phyloP scores from a whole-genome alignment of 2,888 invertebrate species.

The Eugnorisma glareosa region DNA sequence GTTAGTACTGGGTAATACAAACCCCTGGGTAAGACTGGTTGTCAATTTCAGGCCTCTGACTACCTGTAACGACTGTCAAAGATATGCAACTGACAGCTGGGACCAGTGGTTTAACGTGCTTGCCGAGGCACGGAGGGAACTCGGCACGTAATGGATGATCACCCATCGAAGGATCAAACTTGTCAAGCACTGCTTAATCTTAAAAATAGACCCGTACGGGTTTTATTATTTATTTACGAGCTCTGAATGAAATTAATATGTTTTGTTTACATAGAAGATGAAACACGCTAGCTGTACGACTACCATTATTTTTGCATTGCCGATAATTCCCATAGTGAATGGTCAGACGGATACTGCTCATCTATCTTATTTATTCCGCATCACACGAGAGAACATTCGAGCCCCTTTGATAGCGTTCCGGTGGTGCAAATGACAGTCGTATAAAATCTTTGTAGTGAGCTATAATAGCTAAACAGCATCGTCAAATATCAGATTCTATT shows the following conservation, averaged over 20 bases:
- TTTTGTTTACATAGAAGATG: background rate
- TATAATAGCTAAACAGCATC: constrained; percentile 58
- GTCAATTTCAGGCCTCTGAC: background rate
- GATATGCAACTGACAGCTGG: background rate
- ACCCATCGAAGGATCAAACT: background rate
- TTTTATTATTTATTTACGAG: background rate
- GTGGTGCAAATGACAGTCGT: constrained; percentile 42
- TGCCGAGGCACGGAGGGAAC: background rate
- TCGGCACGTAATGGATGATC: background rate
- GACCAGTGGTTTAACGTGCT: background rate
- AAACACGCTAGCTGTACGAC: background rate
- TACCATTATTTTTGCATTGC: background rate
- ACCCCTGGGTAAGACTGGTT: too few species aligned
- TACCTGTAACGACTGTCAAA: background rate
- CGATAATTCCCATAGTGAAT: background rate
- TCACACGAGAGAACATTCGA: constrained; percentile 1
- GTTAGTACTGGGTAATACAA: background rate
- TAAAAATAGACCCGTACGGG: background rate
- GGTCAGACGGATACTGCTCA: constrained; percentile 9
- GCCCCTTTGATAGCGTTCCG: constrained; percentile 42
- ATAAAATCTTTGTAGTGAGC: constrained; percentile 51
- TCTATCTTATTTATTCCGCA: constrained; percentile 16
- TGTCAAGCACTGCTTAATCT: background rate
- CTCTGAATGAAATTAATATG: background rate
- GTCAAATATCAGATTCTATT: constrained; percentile 54